Evolutionary conservation across 2,888 invertebrate species (phyloP).

Genomic region (Adelphocoris suturalis): DNA sequence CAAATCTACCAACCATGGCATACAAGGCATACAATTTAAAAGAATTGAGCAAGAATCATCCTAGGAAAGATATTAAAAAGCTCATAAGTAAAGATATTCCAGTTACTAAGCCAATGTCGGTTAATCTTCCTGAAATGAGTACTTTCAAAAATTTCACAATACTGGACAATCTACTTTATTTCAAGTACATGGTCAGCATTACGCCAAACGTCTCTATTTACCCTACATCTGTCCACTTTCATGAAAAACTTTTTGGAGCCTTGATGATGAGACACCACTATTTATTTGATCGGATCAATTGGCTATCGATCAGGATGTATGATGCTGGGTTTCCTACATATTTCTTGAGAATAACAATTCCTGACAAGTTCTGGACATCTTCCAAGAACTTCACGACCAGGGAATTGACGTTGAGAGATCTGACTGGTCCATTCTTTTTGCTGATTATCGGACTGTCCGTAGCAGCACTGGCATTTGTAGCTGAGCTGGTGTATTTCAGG

Average conservation of each 20-base stretch:
- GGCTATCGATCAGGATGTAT: conserved; percentile 48
- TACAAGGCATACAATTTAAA: not conserved
- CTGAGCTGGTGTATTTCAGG: conserved; percentile 29
- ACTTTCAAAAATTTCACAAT: conserved; percentile 40
- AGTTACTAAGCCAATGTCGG: not conserved
- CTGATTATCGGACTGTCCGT: not conserved
- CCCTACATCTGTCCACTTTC: not conserved
- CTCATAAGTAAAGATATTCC: not conserved
- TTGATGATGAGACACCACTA: conserved; percentile 63
- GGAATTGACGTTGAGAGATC: conserved; percentile 12
- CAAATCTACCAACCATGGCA: conserved; percentile 22
- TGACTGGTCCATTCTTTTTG: conserved; percentile 53
- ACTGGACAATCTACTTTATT: conserved; percentile 38
- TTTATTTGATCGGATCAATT: conserved; percentile 49
- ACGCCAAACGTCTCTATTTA: conserved; percentile 10
- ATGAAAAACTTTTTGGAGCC: not conserved
- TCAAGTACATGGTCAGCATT: conserved; percentile 43
- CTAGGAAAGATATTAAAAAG: not conserved
- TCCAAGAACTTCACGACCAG: conserved; percentile 2
- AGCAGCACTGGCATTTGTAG: not conserved
- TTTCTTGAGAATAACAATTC: conserved; percentile 44
- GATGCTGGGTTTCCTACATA: conserved; percentile 62
- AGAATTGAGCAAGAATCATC: not conserved
- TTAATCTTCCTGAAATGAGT: not conserved
- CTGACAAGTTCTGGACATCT: conserved; percentile 45